phyloP scores from a whole-genome alignment of 2,113 vertebrate genomes.

The Arenaria interpres region DNA sequence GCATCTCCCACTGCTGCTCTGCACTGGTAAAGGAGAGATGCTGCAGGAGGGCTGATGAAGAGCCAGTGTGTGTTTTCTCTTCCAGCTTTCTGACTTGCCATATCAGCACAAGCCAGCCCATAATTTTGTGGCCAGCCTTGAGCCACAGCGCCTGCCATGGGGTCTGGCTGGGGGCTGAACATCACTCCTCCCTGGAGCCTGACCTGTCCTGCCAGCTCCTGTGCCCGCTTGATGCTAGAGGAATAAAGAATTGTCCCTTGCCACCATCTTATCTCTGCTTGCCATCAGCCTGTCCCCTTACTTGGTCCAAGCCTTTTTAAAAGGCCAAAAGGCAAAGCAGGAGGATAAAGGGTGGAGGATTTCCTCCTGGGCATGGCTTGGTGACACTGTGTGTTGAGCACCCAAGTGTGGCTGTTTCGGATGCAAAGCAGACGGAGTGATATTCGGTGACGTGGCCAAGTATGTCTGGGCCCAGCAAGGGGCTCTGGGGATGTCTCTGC shows the following conservation, averaged over 20 bases:
- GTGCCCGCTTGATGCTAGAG: neutral
- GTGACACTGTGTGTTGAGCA: rapidly evolving
- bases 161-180: neutral
- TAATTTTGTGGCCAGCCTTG: neutral
- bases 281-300: neutral
- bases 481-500: neutral
- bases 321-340: neutral
- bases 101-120: neutral
- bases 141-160: neutral
- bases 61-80: neutral
- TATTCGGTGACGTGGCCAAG: rapidly evolving
- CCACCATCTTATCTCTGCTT: neutral
- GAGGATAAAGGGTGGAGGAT: neutral
- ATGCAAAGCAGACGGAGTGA: neutral
- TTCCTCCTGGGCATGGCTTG: neutral
- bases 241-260: neutral
- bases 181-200: neutral
- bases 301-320: neutral
- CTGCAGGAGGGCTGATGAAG: neutral
- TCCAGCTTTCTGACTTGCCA: rapidly evolving
- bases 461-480: too few species aligned
- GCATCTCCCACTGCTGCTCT: neutral
- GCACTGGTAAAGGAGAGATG: neutral
- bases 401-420: neutral
- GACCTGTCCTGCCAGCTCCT: neutral